Evolutionary conservation across 2,888 invertebrate genomes (phyloP).

Genomic region (Drosophila bunnanda): DNA sequence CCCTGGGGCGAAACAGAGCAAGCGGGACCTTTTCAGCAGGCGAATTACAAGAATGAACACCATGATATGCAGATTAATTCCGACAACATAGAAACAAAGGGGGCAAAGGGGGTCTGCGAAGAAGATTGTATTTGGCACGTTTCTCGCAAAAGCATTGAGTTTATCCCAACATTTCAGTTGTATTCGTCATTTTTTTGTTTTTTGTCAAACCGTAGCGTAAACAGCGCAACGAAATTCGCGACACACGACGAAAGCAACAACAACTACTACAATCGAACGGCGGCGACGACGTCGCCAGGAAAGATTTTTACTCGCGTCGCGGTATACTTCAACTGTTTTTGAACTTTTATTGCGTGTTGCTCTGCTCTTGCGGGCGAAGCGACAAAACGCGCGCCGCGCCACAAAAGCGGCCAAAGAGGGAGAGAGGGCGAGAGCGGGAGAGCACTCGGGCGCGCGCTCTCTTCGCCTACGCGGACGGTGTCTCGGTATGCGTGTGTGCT

Average conservation of each 20-base stretch:
- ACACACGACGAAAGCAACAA: slow-evolving; percentile 27
- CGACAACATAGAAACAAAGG: slow-evolving; percentile 21
- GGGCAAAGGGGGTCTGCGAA: background rate
- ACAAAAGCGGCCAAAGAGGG: slow-evolving; percentile 57
- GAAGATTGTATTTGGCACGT: slow-evolving; percentile 12
- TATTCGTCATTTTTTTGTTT: slow-evolving; percentile 10
- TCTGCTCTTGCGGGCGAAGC: slow-evolving; percentile 65
- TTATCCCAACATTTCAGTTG: background rate
- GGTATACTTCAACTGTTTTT: slow-evolving; percentile 80
- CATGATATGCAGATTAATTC: slow-evolving; percentile 37
- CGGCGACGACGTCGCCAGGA: slow-evolving; percentile 69
- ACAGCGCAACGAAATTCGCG: slow-evolving; percentile 61
- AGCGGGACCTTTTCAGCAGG: slow-evolving; percentile 25
- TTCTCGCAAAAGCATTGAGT: background rate
- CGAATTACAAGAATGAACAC: slow-evolving; percentile 37
- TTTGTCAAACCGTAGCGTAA: slow-evolving; percentile 8
- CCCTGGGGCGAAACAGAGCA: slow-evolving; percentile 13
- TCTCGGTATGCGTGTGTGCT: slow-evolving; percentile 20
- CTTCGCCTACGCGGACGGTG: slow-evolving; percentile 10
- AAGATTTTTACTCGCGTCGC: slow-evolving; percentile 82
- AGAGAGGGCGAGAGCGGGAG: slow-evolving; percentile 20
- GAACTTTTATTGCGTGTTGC: slow-evolving; percentile 79
- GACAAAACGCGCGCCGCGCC: slow-evolving; percentile 67
- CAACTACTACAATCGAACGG: slow-evolving; percentile 58
- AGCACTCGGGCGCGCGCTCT: slow-evolving; percentile 27